A percentile compares a stretch with the other conserved stretches of the same genome.
Conservation (phyloP, 37 sponge, comb jelly and placozoan species). For the Oscarella lobularis region DNA sequence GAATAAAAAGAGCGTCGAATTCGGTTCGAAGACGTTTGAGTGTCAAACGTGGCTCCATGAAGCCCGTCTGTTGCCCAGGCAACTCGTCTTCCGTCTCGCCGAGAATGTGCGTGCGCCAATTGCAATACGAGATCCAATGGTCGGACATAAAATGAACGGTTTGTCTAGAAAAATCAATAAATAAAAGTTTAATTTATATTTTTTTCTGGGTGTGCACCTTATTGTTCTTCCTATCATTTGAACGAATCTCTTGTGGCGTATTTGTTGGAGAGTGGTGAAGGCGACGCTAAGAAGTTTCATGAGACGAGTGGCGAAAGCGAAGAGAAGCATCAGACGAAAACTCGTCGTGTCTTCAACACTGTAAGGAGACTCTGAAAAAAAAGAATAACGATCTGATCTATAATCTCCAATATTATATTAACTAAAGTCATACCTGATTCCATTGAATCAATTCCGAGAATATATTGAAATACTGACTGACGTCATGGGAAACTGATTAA, state of each 20-base stretch:
- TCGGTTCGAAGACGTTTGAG: slow-evolving; percentile 70
- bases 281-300: slow-evolving; percentile 55
- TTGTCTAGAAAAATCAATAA: too few species aligned
- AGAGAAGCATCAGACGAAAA: slow-evolving; percentile 40
- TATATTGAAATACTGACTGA: slow-evolving; percentile 63
- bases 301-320: slow-evolving; percentile 72
- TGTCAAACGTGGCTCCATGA: slow-evolving; percentile 22
- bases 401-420: too few species aligned
- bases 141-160: slow-evolving; percentile 78
- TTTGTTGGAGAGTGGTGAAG: slow-evolving; percentile 55
- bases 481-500: slow-evolving; percentile 76
- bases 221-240: slow-evolving; percentile 69
- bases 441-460: slow-evolving; percentile 10
- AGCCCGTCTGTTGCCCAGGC: not conserved
- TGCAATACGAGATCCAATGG: slow-evolving; percentile 61
- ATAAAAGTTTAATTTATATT: too few species aligned
- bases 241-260: slow-evolving; percentile 64
- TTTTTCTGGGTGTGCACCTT: too few species aligned
- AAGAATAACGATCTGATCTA: too few species aligned
- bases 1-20: slow-evolving; percentile 71
- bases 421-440: not conserved
- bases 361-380: not conserved
- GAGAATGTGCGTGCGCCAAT: slow-evolving; percentile 7
- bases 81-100: slow-evolving; percentile 3
- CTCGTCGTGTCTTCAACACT: slow-evolving; percentile 15